Percentiles rank a stretch among this genome's conserved stretches.
These are phyloP conservation scores for Drosophila auraria DNA, from an alignment of 1,140 invertebrate genomes.

Conservation along the genomic window DNA sequence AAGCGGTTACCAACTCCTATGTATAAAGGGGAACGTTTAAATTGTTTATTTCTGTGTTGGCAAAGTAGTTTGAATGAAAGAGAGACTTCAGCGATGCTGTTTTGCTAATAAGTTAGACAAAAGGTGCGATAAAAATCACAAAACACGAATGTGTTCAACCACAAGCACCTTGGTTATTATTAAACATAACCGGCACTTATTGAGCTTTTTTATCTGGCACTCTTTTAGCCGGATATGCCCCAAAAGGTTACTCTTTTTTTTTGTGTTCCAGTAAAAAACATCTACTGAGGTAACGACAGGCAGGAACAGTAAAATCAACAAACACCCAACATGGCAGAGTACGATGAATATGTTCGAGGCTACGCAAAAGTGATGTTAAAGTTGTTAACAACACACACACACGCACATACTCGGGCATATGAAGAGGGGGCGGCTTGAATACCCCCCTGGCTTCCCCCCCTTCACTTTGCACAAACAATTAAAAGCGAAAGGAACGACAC, in stretches of 20 bases:
- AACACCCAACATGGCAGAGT: slow-evolving; percentile 37
- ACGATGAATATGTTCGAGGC: slow-evolving; percentile 47
- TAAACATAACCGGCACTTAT: not conserved
- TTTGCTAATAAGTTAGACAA: not conserved
- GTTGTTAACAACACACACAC: slow-evolving; percentile 69
- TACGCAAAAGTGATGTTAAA: slow-evolving; percentile 79
- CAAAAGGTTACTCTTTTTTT: not conserved
- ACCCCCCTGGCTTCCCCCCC: not conserved
- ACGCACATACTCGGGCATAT: slow-evolving; percentile 2
- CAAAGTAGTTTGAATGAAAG: not conserved
- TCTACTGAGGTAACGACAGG: slow-evolving; percentile 14
- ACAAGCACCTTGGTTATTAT: not conserved
- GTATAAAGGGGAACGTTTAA: not conserved
- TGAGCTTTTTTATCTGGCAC: too few relatives aligned
- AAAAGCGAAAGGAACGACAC: slow-evolving; percentile 65
- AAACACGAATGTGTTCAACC: not conserved
- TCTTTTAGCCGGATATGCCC: slow-evolving; percentile 5
- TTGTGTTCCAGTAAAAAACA: slow-evolving; percentile 9
- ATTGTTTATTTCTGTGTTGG: not conserved
- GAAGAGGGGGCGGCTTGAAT: not conserved
- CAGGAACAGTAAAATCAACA: slow-evolving; percentile 28
- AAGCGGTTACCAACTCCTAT: not conserved
- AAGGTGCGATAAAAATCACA: not conserved
- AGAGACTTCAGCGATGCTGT: not conserved
- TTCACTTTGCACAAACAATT: slow-evolving; percentile 52